Evolutionary conservation across 2,797 vertebrate genomes (phyloP), one percentile per base, ranked within the genome.

Genomic region (Poeciliopsis infans): DNA sequence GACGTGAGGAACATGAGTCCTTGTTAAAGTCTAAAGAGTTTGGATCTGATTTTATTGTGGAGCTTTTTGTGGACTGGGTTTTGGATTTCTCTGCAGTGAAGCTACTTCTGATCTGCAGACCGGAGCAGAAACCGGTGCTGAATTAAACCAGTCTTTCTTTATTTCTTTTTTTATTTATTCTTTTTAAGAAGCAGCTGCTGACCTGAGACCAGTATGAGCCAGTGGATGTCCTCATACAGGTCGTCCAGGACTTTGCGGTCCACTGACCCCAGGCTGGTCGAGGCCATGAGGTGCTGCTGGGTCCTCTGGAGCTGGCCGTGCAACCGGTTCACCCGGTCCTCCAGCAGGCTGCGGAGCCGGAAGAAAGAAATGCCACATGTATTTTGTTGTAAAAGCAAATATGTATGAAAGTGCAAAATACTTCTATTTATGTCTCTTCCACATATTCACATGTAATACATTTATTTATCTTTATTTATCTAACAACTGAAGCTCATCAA

Each of bases 181-280:
- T 20, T 20, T 49, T 20, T 23, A 5, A 68, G 77, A 59, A 75
- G 49, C 13, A 31, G 55, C 28, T 68, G 61, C 93, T 87, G 86
- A 99, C 98, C 98, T 97, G 98, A 97, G 92, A 99, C 98, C 96
- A 99, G 95, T 92, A 99, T 97, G 87, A 99, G 96, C 98, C 98
- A 99, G 96, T 99, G 98, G 95, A 99, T 99, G 95, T 99, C 98
- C 94, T 99, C 98, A 8, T 99, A 99, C 66, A 99, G 96, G 88
- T 99, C 98, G 83, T 99, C 98, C 91, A 99, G 96, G 78, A 96
- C 96, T 95, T 97, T 98, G 89, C 96, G 97, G 90, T 98, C 97
- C 64, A 96, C 91, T 1, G 97, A 94, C 76, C 94, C 95, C 2
- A 96, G 96, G 74, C 96, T 95, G 41, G 98, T 94, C 0, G 97